Percentiles rank a stretch among this genome's conserved stretches.
Conservation (phyloP, 2,888 invertebrate genomes). For the Encarsia formosa region DNA sequence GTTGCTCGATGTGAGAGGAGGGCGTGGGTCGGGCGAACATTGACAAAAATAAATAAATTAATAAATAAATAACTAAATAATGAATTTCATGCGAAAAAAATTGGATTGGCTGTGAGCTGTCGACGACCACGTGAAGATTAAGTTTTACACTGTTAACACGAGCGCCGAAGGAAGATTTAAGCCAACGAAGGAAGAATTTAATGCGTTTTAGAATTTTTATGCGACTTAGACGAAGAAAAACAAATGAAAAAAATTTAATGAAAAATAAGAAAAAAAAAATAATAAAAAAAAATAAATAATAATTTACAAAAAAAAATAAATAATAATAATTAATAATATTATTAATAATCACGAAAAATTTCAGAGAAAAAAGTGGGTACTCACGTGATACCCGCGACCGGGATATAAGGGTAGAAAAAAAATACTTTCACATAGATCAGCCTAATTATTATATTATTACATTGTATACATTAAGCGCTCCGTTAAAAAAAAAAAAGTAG, state of each 20-base stretch:
- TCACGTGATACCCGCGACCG: conserved; percentile 35
- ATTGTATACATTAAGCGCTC: conserved; percentile 29
- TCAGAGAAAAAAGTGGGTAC: background rate
- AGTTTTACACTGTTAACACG: background rate
- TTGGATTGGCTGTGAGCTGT: conserved; percentile 44
- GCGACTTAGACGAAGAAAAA: conserved; percentile 13
- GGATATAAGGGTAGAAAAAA: conserved; percentile 50
- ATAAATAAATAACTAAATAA: too few relatives aligned
- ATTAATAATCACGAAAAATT: conserved; percentile 9
- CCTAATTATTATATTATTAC: conserved; percentile 38
- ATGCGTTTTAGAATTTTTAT: background rate
- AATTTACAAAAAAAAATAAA: conserved; percentile 20
- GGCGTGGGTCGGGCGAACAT: conserved; percentile 20
- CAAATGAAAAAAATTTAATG: conserved; percentile 14
- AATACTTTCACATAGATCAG: conserved; percentile 39
- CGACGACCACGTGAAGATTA: conserved; percentile 33
- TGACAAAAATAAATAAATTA: conserved; percentile 16
- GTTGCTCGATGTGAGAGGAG: conserved; percentile 14
- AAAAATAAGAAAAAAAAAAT: conserved; percentile 18
- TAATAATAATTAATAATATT: background rate
- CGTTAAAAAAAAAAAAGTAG: background rate
- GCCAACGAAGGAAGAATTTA: conserved; percentile 1
- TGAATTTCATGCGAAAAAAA: too few relatives aligned
- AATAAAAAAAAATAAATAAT: conserved; percentile 1
- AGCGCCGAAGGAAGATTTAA: conserved; percentile 7